phyloP scores from a whole-genome alignment of 2,113 vertebrate genomes.

The Pseudorasbora parva region DNA sequence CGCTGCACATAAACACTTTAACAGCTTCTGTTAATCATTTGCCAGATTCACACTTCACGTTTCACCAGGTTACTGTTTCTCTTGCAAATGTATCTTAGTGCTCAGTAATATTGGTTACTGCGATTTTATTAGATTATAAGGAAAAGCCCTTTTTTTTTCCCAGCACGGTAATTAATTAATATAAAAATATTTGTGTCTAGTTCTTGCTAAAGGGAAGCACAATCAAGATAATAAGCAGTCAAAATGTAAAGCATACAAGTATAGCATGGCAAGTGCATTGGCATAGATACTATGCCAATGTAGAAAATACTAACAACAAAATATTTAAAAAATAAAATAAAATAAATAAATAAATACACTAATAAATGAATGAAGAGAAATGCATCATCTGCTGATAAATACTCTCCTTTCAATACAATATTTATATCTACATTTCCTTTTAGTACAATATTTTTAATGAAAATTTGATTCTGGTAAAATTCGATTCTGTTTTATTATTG shows the following conservation, averaged over 20 bases:
- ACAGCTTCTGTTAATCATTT: constrained; percentile 17
- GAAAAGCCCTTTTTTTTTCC: neutral
- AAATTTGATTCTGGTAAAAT: neutral
- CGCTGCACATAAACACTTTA: constrained; percentile 37
- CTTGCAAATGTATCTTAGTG: neutral
- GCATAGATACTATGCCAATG: too few species aligned
- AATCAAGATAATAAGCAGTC: neutral
- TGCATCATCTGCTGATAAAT: neutral
- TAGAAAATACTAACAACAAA: too few species aligned
- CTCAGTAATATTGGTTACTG: neutral
- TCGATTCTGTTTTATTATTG: neutral
- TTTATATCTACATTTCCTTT: neutral
- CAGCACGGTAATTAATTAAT: neutral
- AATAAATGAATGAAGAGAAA: neutral
- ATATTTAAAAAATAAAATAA: too few species aligned
- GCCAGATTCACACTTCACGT: constrained; percentile 23
- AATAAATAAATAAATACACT: neutral
- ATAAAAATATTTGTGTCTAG: neutral
- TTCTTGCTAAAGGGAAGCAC: neutral
- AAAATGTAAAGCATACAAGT: neutral
- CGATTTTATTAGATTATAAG: neutral
- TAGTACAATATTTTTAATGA: neutral
- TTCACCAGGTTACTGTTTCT: neutral
- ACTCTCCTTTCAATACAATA: neutral
- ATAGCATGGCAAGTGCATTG: neutral